Conservation (phyloP, 1,140 invertebrate species). For the Pissodes strobi region DNA sequence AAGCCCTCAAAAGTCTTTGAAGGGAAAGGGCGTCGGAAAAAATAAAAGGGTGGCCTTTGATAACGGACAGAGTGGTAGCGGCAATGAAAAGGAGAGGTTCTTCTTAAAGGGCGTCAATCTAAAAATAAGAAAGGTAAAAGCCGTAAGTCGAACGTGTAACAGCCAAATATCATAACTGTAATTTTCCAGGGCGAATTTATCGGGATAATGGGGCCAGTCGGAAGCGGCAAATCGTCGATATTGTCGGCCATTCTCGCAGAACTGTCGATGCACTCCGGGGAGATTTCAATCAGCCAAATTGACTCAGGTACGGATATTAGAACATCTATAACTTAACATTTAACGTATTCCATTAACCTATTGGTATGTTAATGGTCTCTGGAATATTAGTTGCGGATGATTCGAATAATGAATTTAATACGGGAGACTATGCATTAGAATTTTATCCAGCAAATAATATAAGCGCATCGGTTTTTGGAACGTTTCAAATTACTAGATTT, state of each 20-base stretch:
- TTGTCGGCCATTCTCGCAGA: slow-evolving; percentile 77
- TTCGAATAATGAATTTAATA: no score
- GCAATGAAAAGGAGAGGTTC: slow-evolving; percentile 13
- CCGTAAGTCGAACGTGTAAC: no score
- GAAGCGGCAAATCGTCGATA: slow-evolving; percentile 78
- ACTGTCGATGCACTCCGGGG: slow-evolving; percentile 67
- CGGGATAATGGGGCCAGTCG: slow-evolving; percentile 73
- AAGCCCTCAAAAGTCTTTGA: slow-evolving; percentile 36
- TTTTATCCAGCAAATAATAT: no score
- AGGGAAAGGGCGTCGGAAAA: slow-evolving; percentile 60
- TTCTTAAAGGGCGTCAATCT: slow-evolving; percentile 62
- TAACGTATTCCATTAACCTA: no score
- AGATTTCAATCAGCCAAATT: slow-evolving; percentile 65
- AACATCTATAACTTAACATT: background rate
- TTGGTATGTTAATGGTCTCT: no score
- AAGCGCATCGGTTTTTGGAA: no score
- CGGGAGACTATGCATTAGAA: no score
- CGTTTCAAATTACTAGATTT: no score
- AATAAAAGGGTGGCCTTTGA: slow-evolving; percentile 27
- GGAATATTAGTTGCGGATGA: no score
- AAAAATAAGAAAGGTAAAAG: slow-evolving; percentile 60
- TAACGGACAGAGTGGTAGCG: slow-evolving; percentile 13
- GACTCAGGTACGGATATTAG: slow-evolving; percentile 59
- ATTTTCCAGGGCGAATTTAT: slow-evolving; percentile 65
- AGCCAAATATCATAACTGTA: slow-evolving; percentile 4